Conservation (phyloP, 2,113 vertebrate species). For the Microtus oregoni region DNA sequence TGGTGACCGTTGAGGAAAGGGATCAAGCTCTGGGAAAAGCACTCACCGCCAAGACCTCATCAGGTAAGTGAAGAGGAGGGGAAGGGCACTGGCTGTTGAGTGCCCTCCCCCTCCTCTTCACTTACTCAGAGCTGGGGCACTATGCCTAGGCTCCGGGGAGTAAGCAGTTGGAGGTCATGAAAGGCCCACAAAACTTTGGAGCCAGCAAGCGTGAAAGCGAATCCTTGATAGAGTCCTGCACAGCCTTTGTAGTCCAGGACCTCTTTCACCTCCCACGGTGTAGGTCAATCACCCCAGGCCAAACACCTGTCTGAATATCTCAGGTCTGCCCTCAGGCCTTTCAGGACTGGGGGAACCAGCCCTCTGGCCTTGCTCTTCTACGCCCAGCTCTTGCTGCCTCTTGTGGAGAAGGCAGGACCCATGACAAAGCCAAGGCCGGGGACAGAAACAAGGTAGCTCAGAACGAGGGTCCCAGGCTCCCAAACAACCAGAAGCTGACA, state of each 20-base stretch:
- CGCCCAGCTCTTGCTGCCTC: not conserved
- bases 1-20: not conserved
- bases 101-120: too few species aligned
- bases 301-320: not conserved
- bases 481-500: rapidly evolving
- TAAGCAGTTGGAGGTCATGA: not conserved
- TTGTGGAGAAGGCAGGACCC: too few species aligned
- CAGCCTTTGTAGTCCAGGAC: not conserved
- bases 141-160: not conserved
- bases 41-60: not conserved
- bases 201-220: too few species aligned
- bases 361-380: not conserved
- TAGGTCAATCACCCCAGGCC: rapidly evolving
- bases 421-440: not conserved
- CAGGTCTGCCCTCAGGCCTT: not conserved
- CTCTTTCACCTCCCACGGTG: rapidly evolving
- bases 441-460: not conserved
- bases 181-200: not conserved
- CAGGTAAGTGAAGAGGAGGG: too few species aligned
- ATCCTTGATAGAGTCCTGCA: rapidly evolving
- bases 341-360: rapidly evolving
- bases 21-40: not conserved
- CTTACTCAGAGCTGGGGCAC: not conserved
- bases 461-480: not conserved
- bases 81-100: not conserved